Evolutionary conservation across 2,888 invertebrate genomes (phyloP).

Genomic region (Drosophila ustulata): DNA sequence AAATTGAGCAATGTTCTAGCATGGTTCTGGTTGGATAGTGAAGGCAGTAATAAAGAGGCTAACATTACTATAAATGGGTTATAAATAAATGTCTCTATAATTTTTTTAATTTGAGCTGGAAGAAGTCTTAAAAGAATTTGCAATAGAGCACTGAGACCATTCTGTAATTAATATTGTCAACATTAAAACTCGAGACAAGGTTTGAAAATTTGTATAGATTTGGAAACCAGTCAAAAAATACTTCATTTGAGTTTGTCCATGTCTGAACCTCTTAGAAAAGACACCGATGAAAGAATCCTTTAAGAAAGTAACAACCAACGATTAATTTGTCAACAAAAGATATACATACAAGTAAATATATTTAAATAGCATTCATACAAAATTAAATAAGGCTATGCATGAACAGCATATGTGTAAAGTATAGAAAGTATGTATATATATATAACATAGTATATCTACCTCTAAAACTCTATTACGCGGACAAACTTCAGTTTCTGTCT

Average conservation of each 20-base stretch:
- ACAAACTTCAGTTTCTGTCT: conserved; percentile 43
- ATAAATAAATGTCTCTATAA: background rate
- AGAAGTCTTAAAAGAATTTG: background rate
- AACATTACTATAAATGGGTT: background rate
- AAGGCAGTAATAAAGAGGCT: background rate
- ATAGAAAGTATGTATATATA: conserved; percentile 22
- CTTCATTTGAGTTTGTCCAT: too few relatives aligned
- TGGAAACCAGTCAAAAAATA: too few relatives aligned
- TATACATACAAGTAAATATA: conserved; percentile 56
- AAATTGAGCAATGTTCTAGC: conserved; percentile 3
- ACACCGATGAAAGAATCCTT: background rate
- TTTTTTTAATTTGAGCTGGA: background rate
- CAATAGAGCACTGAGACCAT: too few relatives aligned
- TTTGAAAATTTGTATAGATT: too few relatives aligned
- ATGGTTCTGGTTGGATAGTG: background rate
- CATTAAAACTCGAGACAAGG: too few relatives aligned
- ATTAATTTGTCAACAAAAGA: conserved; percentile 43
- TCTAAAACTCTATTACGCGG: conserved; percentile 40
- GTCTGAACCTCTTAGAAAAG: too few relatives aligned
- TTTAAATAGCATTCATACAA: conserved; percentile 65
- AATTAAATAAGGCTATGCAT: conserved; percentile 15
- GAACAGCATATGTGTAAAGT: background rate
- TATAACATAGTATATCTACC: conserved; percentile 38
- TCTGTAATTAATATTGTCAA: too few relatives aligned
- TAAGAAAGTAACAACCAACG: background rate